phyloP scores from a whole-genome alignment of 2,888 invertebrate species.

The Cyclophora albipunctata region DNA sequence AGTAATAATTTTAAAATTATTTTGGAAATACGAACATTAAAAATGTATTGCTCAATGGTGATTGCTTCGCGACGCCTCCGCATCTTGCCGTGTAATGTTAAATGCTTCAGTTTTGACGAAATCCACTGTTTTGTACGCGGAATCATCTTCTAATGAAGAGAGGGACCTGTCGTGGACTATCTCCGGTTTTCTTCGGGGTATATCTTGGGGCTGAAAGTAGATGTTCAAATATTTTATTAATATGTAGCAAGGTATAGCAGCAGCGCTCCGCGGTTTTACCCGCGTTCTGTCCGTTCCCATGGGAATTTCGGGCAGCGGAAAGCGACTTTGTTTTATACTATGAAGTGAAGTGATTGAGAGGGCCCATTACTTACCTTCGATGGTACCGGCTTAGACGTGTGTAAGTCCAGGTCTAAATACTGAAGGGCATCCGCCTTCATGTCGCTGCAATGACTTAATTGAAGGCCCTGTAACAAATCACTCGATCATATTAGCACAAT shows the following conservation, averaged over 20 bases:
- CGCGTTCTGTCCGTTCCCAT: no score
- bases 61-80: slow-evolving; percentile 78
- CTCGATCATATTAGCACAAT: slow-evolving; percentile 23
- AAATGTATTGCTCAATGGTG: slow-evolving; percentile 9
- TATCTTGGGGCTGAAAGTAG: slow-evolving; percentile 27
- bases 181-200: slow-evolving; percentile 21
- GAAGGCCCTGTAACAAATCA: slow-evolving; percentile 30
- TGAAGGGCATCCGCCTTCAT: slow-evolving; percentile 66
- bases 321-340: no score
- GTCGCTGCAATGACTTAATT: slow-evolving; percentile 23
- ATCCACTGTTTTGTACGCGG: slow-evolving; percentile 94
- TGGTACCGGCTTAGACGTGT: slow-evolving; percentile 57
- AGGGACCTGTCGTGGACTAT: slow-evolving; percentile 41
- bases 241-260: no score
- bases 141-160: slow-evolving; percentile 41
- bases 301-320: no score
- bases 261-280: no score
- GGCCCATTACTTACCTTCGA: slow-evolving; percentile 27
- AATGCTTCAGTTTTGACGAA: slow-evolving; percentile 96
- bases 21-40: no score
- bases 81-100: slow-evolving; percentile 87
- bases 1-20: no score
- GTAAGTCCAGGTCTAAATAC: slow-evolving; percentile 91
- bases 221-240: not conserved
- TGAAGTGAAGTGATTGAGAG: no score